Evolutionary conservation across 2,888 invertebrate species (phyloP), one percentile per base, ranked within the genome.

Genomic region (Glyphotaelius pellucidus): DNA sequence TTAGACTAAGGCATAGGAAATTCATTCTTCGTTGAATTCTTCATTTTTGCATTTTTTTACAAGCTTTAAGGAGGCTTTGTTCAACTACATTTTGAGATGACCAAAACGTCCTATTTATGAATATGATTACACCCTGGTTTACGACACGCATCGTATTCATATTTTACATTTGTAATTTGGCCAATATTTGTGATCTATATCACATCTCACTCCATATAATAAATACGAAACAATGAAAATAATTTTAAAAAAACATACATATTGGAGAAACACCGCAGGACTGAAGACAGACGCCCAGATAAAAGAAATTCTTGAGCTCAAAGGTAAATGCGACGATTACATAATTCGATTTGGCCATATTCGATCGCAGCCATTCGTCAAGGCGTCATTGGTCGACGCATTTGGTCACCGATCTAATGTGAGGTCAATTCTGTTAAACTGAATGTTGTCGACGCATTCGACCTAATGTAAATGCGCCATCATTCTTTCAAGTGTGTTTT

Each of bases 1-100:
- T 84, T 84, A 84, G 84, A 84, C 84, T 84, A 84, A 84, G 32
- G 84, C 84, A 84, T 84, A 84, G 84, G 84, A 84, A 84, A 84
- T 15, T 32, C 32, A 84, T 35, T 25, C 15, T 84, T 84, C 84
- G 84, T 35, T 84, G 84, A 84, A 84, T 84, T 67, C 67, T 67
- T 67, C 25, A 67, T 67, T n/a, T 67, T 47, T 47, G 47, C 47
- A 47, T 47, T 47, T 67, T 25, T 67, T n/a, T 67, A 67, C 4
- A 67, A 67, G 67, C 67, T 67, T 67, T 67, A n/a, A 67, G 25
- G 67, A 67, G 25, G 67, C n/a, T 67, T 25, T 67, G n/a, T 67
- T 67, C 67, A 25, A 67, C 67, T 67, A 67, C 67, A 5, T 67
- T 67, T 67, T 67, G 67, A 67, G 67, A 67, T 67, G 25, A 67